A percentile compares a stretch with the other conserved stretches of the same genome.
Conservation (phyloP, 1,140 invertebrate genomes). For the Sarcophaga peregrina region DNA sequence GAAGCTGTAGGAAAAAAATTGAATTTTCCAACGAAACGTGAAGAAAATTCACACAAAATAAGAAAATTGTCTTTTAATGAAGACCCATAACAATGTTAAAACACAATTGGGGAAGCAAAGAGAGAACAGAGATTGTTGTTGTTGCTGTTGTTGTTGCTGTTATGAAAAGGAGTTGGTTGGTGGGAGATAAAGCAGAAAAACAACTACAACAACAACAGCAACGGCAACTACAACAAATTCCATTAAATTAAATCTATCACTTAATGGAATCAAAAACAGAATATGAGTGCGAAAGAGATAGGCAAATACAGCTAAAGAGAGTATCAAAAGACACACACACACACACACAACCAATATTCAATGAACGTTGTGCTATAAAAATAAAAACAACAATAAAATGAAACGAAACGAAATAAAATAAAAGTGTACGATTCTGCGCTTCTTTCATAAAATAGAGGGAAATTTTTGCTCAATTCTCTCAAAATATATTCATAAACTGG, state of each 20-base stretch:
- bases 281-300: not conserved
- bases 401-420: not conserved
- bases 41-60: slow-evolving; percentile 52
- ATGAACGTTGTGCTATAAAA: not conserved
- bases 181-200: not conserved
- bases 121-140: not conserved
- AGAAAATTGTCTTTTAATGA: slow-evolving; percentile 61
- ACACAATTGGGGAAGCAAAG: not conserved
- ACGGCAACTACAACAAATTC: not conserved
- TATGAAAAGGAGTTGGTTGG: not conserved
- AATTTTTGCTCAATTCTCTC: not conserved
- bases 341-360: not conserved
- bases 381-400: too few species aligned
- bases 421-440: not conserved
- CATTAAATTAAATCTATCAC: slow-evolving; percentile 39
- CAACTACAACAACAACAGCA: not conserved
- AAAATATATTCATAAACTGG: not conserved
- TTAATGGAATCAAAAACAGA: slow-evolving; percentile 21
- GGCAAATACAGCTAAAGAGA: not conserved
- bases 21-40: slow-evolving; percentile 53
- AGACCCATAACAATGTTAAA: slow-evolving; percentile 21
- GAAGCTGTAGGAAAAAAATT: slow-evolving; percentile 53
- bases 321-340: not conserved
- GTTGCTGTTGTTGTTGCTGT: not conserved
- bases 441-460: not conserved